Base-by-base conservation (phyloP, 2,113 vertebrate species). In the Ochotona princeps region DNA sequence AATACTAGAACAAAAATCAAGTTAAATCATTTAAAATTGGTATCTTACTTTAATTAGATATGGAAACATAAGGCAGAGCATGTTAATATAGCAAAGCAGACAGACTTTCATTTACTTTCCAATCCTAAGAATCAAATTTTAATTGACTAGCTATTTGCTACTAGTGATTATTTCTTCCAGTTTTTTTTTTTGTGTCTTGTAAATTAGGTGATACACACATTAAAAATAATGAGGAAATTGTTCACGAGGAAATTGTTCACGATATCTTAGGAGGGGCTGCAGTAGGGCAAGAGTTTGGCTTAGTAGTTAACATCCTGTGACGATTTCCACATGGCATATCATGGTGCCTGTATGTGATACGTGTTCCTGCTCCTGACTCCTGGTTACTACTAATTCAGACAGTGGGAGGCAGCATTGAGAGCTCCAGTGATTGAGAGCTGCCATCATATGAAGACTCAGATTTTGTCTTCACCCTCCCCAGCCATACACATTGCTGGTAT, bases 191-290 rank as follows among this genome's bases (percentile, higher is more conserved):
- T 30, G 63, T 75, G n/a, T 51, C 11, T 80, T 87, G 23, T 69
- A 63, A 65, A 92, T 57, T 90, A 78, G 44, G 20, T 44, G 87
- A 61, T 76, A 69, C 81, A 94, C 87, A 92, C 17, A 44, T 92
- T 84, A 85, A 88, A 92, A 87, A 17, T 63, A 51, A 4, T 60
- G 57, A 89, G 35, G 23, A 83, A 67, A 81, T 67, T 84, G 14
- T n/a, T n/a, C n/a, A n/a, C n/a, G n/a, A n/a, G n/a, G n/a, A n/a
- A n/a, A n/a, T n/a, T 60, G 8, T 93, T 72, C 47, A 94, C 17
- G 67, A 54, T 85, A 21, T 57, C 54, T 57, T 57, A 18, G 54
- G 14, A 57, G 54, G 54, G 54, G 18, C 5, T 18, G 18, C 4
- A 57, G 54, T 18, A 6, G 18, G 54, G 18, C 54, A 57, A 13